These are phyloP conservation scores for Mythimna albipuncta DNA, from an alignment of 2,888 invertebrate genomes.

Conservation along the genomic window DNA sequence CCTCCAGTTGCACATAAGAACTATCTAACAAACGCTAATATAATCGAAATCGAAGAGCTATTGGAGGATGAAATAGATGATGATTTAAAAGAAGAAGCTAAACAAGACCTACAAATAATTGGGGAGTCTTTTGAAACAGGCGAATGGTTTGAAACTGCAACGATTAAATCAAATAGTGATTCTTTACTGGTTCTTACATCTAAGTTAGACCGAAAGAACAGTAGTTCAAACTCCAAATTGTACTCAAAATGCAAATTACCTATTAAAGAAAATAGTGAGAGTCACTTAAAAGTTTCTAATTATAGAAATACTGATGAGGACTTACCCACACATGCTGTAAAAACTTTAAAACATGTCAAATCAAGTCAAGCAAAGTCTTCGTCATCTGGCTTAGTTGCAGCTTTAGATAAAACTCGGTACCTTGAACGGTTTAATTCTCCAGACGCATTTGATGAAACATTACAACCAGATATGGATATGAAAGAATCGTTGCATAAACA, in stretches of 20 bases:
- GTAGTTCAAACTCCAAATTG: neutral
- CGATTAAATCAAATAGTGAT: neutral
- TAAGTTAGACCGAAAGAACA: neutral
- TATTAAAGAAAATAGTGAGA: constrained; percentile 12
- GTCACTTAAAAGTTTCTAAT: neutral
- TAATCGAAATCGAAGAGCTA: constrained; percentile 28
- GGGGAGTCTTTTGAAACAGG: constrained; percentile 32
- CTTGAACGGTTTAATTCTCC: neutral
- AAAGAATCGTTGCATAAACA: neutral
- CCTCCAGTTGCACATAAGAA: constrained; percentile 11
- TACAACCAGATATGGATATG: neutral
- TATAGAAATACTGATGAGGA: neutral
- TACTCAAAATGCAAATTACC: constrained; percentile 11
- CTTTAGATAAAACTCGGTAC: neutral
- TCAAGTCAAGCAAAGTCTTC: neutral
- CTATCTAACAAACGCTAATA: constrained; percentile 6
- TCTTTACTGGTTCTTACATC: neutral
- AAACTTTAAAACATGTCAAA: neutral
- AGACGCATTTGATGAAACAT: constrained; percentile 6
- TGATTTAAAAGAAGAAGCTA: neutral
- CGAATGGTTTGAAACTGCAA: constrained; percentile 39
- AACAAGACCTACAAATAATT: neutral
- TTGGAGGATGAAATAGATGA: neutral
- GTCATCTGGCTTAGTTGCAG: neutral
- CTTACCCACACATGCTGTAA: neutral